Conservation (phyloP, 2,888 invertebrate genomes). For the Ormyrus rosae region DNA sequence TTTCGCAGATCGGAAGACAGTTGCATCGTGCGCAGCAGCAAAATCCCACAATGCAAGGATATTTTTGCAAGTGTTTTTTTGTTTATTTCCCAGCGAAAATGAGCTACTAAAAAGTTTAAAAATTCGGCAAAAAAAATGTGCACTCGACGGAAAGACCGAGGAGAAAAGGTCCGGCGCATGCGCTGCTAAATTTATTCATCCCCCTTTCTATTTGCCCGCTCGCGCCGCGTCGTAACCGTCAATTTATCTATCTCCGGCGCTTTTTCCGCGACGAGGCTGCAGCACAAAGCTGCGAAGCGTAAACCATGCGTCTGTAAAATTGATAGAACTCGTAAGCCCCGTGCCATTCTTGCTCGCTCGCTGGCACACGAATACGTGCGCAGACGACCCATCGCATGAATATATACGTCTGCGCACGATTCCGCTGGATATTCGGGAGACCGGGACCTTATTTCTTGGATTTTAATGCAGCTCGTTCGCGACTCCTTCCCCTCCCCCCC, state of each 20-base stretch:
- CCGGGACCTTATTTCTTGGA: conserved; percentile 30
- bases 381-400: background rate
- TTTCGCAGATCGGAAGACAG: too few relatives aligned
- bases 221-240: background rate
- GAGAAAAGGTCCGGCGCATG: too few relatives aligned
- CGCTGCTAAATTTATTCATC: too few relatives aligned
- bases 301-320: conserved; percentile 37
- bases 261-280: background rate
- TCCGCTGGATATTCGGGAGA: background rate
- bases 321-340: conserved; percentile 45
- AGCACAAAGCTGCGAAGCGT: background rate
- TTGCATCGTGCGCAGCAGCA: too few relatives aligned
- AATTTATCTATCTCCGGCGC: conserved; percentile 5
- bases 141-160: too few relatives aligned
- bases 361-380: background rate
- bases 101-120: too few relatives aligned
- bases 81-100: too few relatives aligned
- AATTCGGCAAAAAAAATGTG: too few relatives aligned
- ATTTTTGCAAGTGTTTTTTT: too few relatives aligned
- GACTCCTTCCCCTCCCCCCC: background rate
- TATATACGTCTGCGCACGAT: background rate
- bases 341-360: background rate
- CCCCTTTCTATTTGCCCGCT: background rate
- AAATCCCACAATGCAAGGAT: too few relatives aligned
- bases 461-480: conserved; percentile 32